These are phyloP conservation scores for Raja brachyura DNA, from an alignment of 2,113 vertebrate genomes.

Conservation along the genomic window DNA sequence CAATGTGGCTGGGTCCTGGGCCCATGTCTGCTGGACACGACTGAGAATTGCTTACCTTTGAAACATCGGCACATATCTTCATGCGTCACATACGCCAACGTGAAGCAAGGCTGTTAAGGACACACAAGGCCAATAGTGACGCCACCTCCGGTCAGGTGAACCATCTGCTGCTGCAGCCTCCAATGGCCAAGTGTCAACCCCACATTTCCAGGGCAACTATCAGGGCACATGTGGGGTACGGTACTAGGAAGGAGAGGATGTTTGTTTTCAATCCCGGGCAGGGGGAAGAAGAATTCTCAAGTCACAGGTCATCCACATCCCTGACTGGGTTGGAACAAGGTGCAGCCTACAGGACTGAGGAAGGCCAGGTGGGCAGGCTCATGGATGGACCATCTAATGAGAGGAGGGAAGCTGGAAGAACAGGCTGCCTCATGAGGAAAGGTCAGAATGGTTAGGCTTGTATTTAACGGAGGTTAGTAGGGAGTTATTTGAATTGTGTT, in stretches of 20 bases:
- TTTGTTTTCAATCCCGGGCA: not conserved
- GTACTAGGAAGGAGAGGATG: conserved; percentile 23
- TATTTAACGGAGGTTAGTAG: no score
- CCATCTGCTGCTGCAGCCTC: not conserved
- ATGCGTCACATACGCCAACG: conserved; percentile 87
- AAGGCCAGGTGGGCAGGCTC: no score
- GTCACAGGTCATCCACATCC: not conserved
- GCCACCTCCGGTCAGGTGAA: not conserved
- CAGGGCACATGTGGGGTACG: not conserved
- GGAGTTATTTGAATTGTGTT: no score
- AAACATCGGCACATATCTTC: conserved; percentile 96
- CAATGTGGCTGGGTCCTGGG: not conserved
- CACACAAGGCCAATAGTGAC: not conserved
- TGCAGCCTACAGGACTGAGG: not conserved
- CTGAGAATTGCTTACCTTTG: conserved; percentile 68
- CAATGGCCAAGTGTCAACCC: not conserved
- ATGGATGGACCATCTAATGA: no score
- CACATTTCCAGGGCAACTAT: not conserved
- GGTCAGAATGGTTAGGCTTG: no score
- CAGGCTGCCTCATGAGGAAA: no score
- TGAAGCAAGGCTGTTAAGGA: conserved; percentile 74
- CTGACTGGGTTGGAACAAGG: not conserved
- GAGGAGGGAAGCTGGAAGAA: no score
- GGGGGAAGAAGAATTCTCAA: not conserved
- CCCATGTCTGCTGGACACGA: not conserved